phyloP scores from a whole-genome alignment of 2,888 invertebrate species.

The Drosophila maculinotata region DNA sequence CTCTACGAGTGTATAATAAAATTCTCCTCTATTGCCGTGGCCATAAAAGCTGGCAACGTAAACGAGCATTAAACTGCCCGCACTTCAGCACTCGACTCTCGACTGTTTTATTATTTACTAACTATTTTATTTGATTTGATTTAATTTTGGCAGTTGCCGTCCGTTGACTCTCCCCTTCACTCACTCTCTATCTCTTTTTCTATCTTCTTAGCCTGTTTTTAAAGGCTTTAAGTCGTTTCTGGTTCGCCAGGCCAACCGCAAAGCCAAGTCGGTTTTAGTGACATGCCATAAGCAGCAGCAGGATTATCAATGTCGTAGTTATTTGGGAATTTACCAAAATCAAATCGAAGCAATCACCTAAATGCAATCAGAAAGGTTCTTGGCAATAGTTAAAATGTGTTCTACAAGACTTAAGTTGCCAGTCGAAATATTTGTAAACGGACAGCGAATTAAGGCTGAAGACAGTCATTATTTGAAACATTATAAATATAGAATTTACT shows the following conservation, averaged over 20 bases:
- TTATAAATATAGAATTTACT: too few species aligned
- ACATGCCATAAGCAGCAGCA: conserved; percentile 48
- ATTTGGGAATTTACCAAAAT: conserved; percentile 13
- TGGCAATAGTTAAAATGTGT: conserved; percentile 46
- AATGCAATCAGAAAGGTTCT: conserved; percentile 42
- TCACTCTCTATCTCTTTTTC: not conserved
- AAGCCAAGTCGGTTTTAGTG: conserved; percentile 64
- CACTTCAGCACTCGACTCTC: conserved; percentile 63
- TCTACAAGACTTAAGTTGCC: conserved; percentile 43
- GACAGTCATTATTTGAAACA: too few species aligned
- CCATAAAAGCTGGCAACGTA: conserved; percentile 73
- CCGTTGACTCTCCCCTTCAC: not conserved
- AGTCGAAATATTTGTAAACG: conserved; percentile 2
- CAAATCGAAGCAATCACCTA: conserved; percentile 37
- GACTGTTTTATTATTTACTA: conserved; percentile 78
- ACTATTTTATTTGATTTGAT: conserved; percentile 81
- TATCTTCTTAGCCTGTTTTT: conserved; percentile 20
- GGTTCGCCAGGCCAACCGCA: conserved; percentile 46
- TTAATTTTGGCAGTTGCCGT: conserved; percentile 60
- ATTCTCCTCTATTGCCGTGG: conserved; percentile 65
- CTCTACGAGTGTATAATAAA: conserved; percentile 62
- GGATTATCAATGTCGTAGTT: conserved; percentile 63
- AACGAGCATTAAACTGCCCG: conserved; percentile 77
- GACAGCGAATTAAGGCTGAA: conserved; percentile 1
- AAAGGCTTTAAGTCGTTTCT: conserved; percentile 42